Evolutionary conservation across 92 coral and sea anemone genomes (phyloP).

Genomic region (Isaurus tuberculatus): DNA sequence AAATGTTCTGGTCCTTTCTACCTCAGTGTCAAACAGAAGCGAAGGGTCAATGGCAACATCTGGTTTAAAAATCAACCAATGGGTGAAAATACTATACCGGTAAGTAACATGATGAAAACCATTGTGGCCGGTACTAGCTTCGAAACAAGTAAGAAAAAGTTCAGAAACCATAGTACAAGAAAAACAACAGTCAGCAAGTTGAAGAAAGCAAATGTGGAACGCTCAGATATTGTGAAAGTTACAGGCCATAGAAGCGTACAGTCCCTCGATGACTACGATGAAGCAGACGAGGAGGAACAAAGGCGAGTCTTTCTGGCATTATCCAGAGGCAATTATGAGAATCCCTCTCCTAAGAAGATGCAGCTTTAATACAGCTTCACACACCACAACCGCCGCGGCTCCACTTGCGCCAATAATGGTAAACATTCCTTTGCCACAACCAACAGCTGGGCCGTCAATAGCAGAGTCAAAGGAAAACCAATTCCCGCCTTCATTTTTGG

Average conservation of each 20-base stretch:
- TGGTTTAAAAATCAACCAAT: constrained; percentile 59
- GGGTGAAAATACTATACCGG: constrained; percentile 54
- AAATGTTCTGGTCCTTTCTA: constrained; percentile 11
- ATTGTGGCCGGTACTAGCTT: constrained; percentile 46
- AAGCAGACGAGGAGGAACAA: constrained; percentile 49
- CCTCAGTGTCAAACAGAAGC: constrained; percentile 4
- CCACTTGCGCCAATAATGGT: too few species aligned
- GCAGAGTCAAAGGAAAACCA: constrained; percentile 4
- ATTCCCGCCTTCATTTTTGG: constrained; percentile 49
- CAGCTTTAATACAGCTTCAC: too few species aligned
- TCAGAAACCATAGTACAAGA: constrained; percentile 55
- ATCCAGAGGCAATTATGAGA: constrained; percentile 4
- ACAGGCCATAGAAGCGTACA: constrained; percentile 55
- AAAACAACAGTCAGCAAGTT: not conserved
- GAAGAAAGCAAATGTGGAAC: constrained; percentile 44
- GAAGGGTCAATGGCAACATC: not conserved
- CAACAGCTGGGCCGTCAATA: not conserved
- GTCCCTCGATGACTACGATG: constrained; percentile 63
- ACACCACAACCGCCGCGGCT: too few species aligned
- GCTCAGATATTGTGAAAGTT: constrained; percentile 48
- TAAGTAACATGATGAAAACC: constrained; percentile 50
- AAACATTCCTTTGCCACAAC: too few species aligned
- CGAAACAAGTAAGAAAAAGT: constrained; percentile 30
- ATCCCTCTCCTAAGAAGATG: not conserved
- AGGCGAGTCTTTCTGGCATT: constrained; percentile 16